Conservation (phyloP, 2,797 vertebrate genomes). For the Triplophysa bombifrons region DNA sequence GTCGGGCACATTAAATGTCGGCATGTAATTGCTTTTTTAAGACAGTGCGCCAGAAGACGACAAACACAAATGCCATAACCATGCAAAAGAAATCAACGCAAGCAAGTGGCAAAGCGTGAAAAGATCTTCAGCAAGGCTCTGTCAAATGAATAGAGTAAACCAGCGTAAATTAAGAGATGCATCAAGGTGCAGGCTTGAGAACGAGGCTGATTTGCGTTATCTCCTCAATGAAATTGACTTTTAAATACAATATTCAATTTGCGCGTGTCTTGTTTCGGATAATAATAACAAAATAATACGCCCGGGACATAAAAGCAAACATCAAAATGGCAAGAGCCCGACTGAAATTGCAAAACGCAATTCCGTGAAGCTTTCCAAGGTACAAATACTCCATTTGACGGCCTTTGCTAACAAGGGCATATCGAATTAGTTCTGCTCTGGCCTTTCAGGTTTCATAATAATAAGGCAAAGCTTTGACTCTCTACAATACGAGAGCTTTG, state of each 20-base stretch:
- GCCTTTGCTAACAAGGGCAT: slow-evolving; percentile 68
- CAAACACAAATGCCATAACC: slow-evolving; percentile 70
- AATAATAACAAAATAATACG: slow-evolving; percentile 82
- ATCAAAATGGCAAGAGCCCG: slow-evolving; percentile 69
- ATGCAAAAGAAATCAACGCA: slow-evolving; percentile 73
- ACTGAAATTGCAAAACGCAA: slow-evolving; percentile 62
- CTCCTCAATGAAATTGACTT: slow-evolving; percentile 80
- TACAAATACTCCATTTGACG: slow-evolving; percentile 70
- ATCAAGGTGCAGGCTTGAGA: slow-evolving; percentile 72
- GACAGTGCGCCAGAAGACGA: slow-evolving; percentile 51
- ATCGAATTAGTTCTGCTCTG: slow-evolving; percentile 67
- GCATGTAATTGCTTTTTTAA: slow-evolving; percentile 75
- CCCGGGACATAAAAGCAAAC: slow-evolving; percentile 80
- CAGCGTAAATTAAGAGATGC: slow-evolving; percentile 79
- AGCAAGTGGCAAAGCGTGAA: slow-evolving; percentile 69
- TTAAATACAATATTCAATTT: slow-evolving; percentile 85
- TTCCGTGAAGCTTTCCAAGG: slow-evolving; percentile 63
- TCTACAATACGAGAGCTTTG: slow-evolving; percentile 49
- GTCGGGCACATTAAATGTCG: slow-evolving; percentile 68
- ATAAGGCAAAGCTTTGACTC: slow-evolving; percentile 58
- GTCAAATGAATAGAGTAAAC: slow-evolving; percentile 81
- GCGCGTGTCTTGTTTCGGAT: slow-evolving; percentile 67
- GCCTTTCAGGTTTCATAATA: slow-evolving; percentile 66
- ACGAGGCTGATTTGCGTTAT: slow-evolving; percentile 80
- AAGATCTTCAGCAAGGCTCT: slow-evolving; percentile 67